Evolutionary conservation across 1,140 invertebrate species (phyloP), one percentile per base, ranked within the genome.

Genomic region (Zaprionus kolodkinae): DNA sequence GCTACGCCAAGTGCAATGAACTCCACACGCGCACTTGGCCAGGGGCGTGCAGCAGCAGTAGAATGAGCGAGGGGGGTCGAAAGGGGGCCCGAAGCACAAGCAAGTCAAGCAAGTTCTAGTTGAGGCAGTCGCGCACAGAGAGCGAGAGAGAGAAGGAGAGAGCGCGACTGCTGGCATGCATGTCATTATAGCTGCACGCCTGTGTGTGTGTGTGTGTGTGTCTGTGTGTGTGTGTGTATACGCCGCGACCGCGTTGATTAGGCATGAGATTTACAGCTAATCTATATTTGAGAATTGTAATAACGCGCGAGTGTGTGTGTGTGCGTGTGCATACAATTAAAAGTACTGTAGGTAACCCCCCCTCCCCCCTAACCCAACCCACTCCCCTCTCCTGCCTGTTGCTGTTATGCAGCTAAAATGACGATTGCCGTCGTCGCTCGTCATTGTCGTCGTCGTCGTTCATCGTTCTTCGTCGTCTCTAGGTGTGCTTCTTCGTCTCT

Each of bases 61-160:
- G 38, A 40, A n/a, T 13, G 38, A 6, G n/a, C n/a, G n/a, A n/a
- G n/a, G 13, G 13, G 13, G 36, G 38, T 1, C 5, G 38, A 2
- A 2, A 55, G 45, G 61, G 76, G 57, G 27, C 1, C 1, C 3
- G 68, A 54, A 73, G 35, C 48, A 74, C 81, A 56, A 65, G 76
- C 74, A 89, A 89, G 80, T 89, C 85, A 88, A 88, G 85, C 81
- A 89, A 89, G 85, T 88, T 88, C 85, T 88, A 88, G 85, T 88
- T 88, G 85, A 89, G 85, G 85, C 85, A 88, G 84, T 69, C 80
- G 61, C 69, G 68, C 61, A 65, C 10, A 33, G 11, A 62, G 50
- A 12, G 35, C 4, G 27, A 35, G 43, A 12, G 1, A 62, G 52
- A 30, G 9, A 30, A 65, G 27, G 33, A 64, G 63, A 56, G n/a